These are phyloP conservation scores for Staurois parvus DNA, from an alignment of 2,797 vertebrate genomes.

Conservation along the genomic window DNA sequence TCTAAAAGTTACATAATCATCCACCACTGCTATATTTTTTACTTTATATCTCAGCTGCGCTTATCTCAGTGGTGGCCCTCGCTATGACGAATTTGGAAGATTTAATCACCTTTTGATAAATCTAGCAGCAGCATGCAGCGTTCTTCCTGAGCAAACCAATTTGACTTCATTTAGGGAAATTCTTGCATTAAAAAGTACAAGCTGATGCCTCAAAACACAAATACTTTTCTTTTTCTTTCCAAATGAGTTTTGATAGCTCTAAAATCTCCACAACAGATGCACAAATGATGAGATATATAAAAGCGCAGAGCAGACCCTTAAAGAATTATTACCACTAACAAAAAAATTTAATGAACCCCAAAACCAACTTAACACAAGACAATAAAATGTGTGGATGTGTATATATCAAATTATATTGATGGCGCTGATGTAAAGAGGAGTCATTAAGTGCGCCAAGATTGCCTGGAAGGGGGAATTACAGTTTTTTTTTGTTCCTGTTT, in stretches of 20 bases:
- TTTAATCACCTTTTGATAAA: conserved; percentile 9
- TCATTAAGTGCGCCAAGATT: conserved; percentile 40
- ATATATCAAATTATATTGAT: conserved; percentile 56
- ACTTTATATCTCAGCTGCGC: background rate
- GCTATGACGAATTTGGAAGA: background rate
- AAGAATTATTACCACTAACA: conserved; percentile 57
- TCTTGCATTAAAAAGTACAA: conserved; percentile 23
- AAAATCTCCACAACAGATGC: conserved; percentile 46
- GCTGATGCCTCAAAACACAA: conserved; percentile 1
- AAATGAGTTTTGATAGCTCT: conserved; percentile 38
- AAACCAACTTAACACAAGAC: conserved; percentile 31
- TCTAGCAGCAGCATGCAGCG: background rate
- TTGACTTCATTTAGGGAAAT: background rate
- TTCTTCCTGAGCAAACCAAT: background rate
- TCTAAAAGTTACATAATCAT: background rate
- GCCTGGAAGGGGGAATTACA: conserved; percentile 8
- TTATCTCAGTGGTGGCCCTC: background rate
- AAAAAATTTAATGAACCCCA: conserved; percentile 47
- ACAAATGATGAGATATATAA: conserved; percentile 44
- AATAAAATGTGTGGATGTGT: conserved; percentile 45
- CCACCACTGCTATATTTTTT: background rate
- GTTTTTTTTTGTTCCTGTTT: background rate
- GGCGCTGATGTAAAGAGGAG: conserved; percentile 35
- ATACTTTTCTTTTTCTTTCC: conserved; percentile 42
- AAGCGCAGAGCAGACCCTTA: conserved; percentile 43